Percentiles rank a stretch among this genome's conserved stretches.
Conservation (phyloP, 1,140 invertebrate species). For the Rhyacophila brunnea region DNA sequence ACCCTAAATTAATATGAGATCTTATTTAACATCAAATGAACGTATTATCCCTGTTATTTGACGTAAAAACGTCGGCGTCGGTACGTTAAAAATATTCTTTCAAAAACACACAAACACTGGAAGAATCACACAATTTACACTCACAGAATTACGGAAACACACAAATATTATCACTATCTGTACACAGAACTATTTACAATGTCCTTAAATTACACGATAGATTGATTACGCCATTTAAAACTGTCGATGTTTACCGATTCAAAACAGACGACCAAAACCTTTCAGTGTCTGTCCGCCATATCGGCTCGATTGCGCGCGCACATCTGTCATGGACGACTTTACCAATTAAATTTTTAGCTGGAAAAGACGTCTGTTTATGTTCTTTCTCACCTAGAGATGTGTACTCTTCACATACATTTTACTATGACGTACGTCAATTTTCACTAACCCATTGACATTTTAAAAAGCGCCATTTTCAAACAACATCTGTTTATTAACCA, state of each 20-base stretch:
- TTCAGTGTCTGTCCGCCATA: constrained; percentile 56
- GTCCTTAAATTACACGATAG: constrained; percentile 55
- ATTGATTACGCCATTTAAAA: constrained; percentile 54
- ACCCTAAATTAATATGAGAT: constrained; percentile 12
- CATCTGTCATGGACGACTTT: constrained; percentile 26
- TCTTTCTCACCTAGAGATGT: not conserved
- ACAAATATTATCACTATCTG: constrained; percentile 58
- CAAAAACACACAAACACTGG: constrained; percentile 53
- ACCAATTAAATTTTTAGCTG: not conserved
- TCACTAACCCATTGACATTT: not conserved
- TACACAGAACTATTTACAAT: constrained; percentile 58
- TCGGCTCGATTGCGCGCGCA: constrained; percentile 36
- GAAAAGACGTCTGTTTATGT: not conserved
- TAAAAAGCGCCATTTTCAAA: constrained; percentile 5
- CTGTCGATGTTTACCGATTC: constrained; percentile 55
- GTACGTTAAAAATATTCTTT: constrained; percentile 37
- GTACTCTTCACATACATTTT: not conserved
- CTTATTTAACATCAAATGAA: constrained; percentile 9
- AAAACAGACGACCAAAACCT: constrained; percentile 53
- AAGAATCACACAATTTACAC: constrained; percentile 56
- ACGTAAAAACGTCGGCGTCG: constrained; percentile 45
- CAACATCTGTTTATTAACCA: not conserved
- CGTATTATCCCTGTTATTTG: constrained; percentile 24
- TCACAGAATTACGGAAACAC: constrained; percentile 44
- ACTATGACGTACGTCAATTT: not conserved